These are phyloP conservation scores for Oreochromis tanganicae DNA, from an alignment of 2,113 vertebrate genomes.

Conservation along the genomic window DNA sequence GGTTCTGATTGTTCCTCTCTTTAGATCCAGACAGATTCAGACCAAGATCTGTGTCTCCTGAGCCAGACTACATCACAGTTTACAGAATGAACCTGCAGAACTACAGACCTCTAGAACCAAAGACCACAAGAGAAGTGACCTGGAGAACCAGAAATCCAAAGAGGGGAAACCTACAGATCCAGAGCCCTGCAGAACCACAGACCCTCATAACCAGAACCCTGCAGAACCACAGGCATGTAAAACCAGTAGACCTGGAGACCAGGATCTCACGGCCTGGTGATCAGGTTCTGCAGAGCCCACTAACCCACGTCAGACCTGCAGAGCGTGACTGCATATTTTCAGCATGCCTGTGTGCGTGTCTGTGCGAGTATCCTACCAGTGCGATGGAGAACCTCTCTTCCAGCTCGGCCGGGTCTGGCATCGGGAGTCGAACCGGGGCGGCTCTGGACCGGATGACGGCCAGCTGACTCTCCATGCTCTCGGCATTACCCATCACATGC, in stretches of 20 bases:
- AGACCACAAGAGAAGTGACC: not conserved
- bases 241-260: not conserved
- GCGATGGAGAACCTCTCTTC: slow-evolving; percentile 91
- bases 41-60: not conserved
- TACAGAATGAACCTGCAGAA: not conserved
- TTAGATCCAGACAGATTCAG: not conserved
- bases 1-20: not conserved
- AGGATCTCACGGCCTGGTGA: not conserved
- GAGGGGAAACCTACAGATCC: not conserved
- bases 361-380: slow-evolving; percentile 65
- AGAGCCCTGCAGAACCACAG: not conserved
- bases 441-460: slow-evolving; percentile 86
- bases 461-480: slow-evolving; percentile 90
- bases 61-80: not conserved
- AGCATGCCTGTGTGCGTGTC: not conserved
- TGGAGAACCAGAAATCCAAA: not conserved
- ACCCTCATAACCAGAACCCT: not conserved
- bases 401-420: slow-evolving; percentile 89
- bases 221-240: not conserved
- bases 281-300: not conserved
- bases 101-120: not conserved
- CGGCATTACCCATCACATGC: slow-evolving; percentile 74
- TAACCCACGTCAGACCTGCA: not conserved
- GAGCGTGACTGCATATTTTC: not conserved
- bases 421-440: slow-evolving; percentile 86